Conservation (phyloP, 2,113 vertebrate genomes). For the Serinus canaria region DNA sequence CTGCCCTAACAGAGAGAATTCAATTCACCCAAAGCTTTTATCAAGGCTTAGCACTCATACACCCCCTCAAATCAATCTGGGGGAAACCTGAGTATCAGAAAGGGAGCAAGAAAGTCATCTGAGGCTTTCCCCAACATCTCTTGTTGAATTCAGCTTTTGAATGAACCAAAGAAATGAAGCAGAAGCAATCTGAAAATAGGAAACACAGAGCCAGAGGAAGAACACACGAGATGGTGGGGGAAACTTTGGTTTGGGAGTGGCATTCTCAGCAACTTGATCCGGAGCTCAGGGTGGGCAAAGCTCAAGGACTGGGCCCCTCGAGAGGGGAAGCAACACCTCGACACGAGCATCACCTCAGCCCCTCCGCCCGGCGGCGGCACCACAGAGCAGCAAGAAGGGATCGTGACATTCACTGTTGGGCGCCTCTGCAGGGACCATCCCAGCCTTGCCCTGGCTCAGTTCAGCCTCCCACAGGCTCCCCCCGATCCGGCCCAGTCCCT, state of each 20-base stretch:
- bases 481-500: fast-evolving
- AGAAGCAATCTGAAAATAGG: background rate
- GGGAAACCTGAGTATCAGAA: background rate
- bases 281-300: fast-evolving
- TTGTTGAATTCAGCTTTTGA: background rate
- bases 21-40: background rate
- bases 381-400: fast-evolving
- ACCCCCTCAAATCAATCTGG: background rate
- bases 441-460: background rate
- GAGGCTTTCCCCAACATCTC: background rate
- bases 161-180: background rate
- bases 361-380: fast-evolving
- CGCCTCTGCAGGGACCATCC: background rate
- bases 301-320: background rate
- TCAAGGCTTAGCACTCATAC: background rate
- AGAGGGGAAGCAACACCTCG: fast-evolving
- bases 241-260: fast-evolving
- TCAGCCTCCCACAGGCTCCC: fast-evolving
- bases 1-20: background rate
- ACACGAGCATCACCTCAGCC: fast-evolving
- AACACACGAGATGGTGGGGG: fast-evolving
- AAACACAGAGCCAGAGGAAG: background rate
- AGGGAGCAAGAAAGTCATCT: background rate
- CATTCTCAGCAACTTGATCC: fast-evolving
- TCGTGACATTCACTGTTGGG: fast-evolving